Percentiles rank a stretch among this genome's conserved stretches.
Conservation (phyloP, 2,113 vertebrate genomes). For the Murina feae region DNA sequence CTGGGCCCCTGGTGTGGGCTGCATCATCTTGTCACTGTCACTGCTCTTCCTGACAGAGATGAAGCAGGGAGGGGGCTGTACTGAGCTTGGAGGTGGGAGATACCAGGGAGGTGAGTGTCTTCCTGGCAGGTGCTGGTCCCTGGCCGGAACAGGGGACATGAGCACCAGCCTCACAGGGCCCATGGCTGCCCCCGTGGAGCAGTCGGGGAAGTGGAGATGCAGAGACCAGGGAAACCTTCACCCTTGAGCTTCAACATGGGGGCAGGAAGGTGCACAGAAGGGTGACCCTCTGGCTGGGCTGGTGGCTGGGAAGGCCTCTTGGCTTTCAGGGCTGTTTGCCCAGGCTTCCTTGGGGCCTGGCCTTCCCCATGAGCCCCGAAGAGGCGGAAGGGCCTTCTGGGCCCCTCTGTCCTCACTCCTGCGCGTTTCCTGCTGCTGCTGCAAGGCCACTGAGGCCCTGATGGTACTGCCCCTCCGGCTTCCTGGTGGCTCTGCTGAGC, state of each 20-base stretch:
- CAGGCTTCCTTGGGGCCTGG: conserved; percentile 80
- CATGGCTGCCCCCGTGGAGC: not conserved
- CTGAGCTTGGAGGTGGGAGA: conserved; percentile 83
- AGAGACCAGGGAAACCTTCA: conserved; percentile 93
- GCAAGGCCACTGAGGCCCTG: conserved; percentile 85
- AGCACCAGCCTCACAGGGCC: conserved; percentile 78
- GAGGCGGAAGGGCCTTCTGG: conserved; percentile 67
- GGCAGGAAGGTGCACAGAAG: conserved; percentile 72
- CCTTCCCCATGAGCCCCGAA: conserved; percentile 73
- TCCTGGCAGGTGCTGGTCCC: conserved; percentile 89
- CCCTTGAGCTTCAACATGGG: conserved; percentile 85
- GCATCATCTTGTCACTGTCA: conserved; percentile 78
- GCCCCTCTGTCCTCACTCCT: conserved; percentile 79
- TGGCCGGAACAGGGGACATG: conserved; percentile 79
- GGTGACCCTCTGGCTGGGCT: conserved; percentile 71
- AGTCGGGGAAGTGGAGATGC: conserved; percentile 71
- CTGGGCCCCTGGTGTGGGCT: conserved; percentile 57
- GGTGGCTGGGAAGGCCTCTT: conserved; percentile 85
- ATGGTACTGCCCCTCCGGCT: conserved; percentile 94
- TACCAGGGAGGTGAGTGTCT: conserved; percentile 93
- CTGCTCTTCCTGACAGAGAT: conserved; percentile 88
- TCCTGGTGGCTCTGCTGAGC: conserved; percentile 87
- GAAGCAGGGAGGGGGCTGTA: conserved; percentile 74
- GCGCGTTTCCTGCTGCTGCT: conserved; percentile 86
- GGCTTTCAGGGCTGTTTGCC: conserved; percentile 75